Percentiles rank a stretch among this genome's conserved stretches.
These are phyloP conservation scores for Protomyctophum bolini DNA, from an alignment of 2,113 vertebrate genomes.

Conservation along the genomic window DNA sequence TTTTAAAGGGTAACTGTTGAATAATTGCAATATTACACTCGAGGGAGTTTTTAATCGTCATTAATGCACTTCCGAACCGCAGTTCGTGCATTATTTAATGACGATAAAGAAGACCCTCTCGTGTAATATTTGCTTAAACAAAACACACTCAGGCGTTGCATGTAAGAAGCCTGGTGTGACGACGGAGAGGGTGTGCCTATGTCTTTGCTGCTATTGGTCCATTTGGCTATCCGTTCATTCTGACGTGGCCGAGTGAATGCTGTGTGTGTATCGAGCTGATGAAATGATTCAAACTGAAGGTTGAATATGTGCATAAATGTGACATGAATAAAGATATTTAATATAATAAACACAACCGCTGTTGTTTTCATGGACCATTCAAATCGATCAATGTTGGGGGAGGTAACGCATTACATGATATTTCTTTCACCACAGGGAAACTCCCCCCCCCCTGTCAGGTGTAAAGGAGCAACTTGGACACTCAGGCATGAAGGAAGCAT, in stretches of 20 bases:
- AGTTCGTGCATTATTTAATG: too few species aligned
- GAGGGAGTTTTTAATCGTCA: too few species aligned
- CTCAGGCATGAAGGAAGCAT: too few species aligned
- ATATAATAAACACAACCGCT: background rate
- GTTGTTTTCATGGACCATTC: background rate
- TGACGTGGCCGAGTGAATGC: conserved; percentile 42
- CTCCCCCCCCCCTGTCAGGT: too few species aligned
- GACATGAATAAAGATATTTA: conserved; percentile 34
- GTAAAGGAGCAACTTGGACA: too few species aligned
- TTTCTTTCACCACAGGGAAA: too few species aligned
- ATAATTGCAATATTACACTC: too few species aligned
- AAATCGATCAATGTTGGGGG: background rate
- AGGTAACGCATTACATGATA: too few species aligned
- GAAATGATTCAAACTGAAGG: conserved; percentile 1
- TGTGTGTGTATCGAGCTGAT: conserved; percentile 36
- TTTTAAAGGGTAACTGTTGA: too few species aligned
- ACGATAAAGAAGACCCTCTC: too few species aligned
- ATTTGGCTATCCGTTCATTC: conserved; percentile 26
- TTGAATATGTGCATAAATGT: conserved; percentile 11
- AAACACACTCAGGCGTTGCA: conserved; percentile 1
- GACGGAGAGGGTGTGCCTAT: conserved; percentile 23
- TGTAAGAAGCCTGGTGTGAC: conserved; percentile 22
- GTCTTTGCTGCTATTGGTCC: conserved; percentile 58
- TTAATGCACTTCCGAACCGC: too few species aligned
- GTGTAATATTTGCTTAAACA: too few species aligned